Percentiles rank a stretch among this genome's conserved stretches.
Evolutionary conservation across 2,888 invertebrate species (phyloP).

Genomic region (Leptopterna dolabrata): DNA sequence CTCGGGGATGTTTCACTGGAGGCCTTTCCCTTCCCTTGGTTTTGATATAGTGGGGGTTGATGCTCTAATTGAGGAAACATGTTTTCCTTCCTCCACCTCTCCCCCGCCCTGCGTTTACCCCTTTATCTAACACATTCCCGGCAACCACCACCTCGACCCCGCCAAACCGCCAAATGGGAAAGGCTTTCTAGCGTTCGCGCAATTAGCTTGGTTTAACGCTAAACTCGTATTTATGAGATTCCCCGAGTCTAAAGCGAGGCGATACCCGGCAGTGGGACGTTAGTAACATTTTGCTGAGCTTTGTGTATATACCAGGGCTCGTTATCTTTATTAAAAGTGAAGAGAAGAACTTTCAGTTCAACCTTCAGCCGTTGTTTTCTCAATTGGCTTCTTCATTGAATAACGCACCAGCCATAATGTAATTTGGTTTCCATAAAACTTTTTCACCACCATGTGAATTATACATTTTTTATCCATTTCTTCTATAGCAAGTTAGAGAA

Average conservation of each 20-base stretch:
- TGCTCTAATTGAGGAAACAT: constrained; percentile 52
- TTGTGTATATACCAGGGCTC: constrained; percentile 17
- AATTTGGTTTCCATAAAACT: too few species aligned
- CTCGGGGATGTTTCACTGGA: constrained; percentile 50
- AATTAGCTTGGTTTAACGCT: constrained; percentile 45
- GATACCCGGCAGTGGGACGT: constrained; percentile 39
- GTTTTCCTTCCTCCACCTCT: constrained; percentile 38
- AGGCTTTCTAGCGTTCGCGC: constrained; percentile 49
- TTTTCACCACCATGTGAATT: too few species aligned
- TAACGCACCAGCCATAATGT: background rate
- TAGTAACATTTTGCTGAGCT: constrained; percentile 47
- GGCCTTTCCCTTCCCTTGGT: background rate
- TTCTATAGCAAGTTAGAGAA: too few species aligned
- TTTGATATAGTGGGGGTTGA: constrained; percentile 52
- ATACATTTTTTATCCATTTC: too few species aligned
- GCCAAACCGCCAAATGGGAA: constrained; percentile 45
- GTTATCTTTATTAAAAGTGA: constrained; percentile 19
- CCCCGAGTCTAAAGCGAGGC: constrained; percentile 33
- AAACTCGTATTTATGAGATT: constrained; percentile 51
- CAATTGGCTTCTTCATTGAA: background rate
- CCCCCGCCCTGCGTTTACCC: background rate
- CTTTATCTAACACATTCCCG: constrained; percentile 29
- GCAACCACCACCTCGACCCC: background rate
- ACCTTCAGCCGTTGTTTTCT: background rate
- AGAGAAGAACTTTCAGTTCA: background rate